phyloP scores from a whole-genome alignment of 2,888 invertebrate genomes.

The Parelbella ahira region DNA sequence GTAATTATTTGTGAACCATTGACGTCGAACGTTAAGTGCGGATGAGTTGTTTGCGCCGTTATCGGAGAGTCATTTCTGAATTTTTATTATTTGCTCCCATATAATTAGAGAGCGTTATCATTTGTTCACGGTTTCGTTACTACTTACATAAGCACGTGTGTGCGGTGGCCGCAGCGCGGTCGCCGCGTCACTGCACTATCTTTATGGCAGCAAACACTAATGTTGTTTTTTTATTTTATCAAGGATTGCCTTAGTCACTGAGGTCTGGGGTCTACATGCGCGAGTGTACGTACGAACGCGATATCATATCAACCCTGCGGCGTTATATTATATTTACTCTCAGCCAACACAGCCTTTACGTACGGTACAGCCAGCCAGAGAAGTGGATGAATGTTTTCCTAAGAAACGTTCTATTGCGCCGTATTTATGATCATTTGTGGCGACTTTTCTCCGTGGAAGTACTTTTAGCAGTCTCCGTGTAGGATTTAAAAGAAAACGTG shows the following conservation, averaged over 20 bases:
- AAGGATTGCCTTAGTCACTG: conserved; percentile 60
- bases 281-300: conserved; percentile 33
- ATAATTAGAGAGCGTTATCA: conserved; percentile 56
- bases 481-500: no score
- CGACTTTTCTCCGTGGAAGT: no score
- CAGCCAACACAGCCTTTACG: conserved; percentile 47
- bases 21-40: conserved; percentile 35
- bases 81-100: conserved; percentile 57
- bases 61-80: conserved; percentile 57
- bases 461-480: no score
- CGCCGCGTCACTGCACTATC: conserved; percentile 58
- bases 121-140: conserved; percentile 52
- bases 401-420: no score
- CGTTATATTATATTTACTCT: conserved; percentile 55
- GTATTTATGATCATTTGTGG: no score
- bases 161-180: conserved; percentile 58
- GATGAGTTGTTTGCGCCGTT: conserved; percentile 36
- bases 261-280: conserved; percentile 53
- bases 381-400: no score
- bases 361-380: conserved; percentile 28
- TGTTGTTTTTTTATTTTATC: conserved; percentile 64
- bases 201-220: conserved; percentile 70
- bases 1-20: conserved; percentile 27
- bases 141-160: conserved; percentile 52
- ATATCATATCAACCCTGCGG: conserved; percentile 61